Conservation (phyloP, 2,888 invertebrate genomes). For the Papilio demoleus region DNA sequence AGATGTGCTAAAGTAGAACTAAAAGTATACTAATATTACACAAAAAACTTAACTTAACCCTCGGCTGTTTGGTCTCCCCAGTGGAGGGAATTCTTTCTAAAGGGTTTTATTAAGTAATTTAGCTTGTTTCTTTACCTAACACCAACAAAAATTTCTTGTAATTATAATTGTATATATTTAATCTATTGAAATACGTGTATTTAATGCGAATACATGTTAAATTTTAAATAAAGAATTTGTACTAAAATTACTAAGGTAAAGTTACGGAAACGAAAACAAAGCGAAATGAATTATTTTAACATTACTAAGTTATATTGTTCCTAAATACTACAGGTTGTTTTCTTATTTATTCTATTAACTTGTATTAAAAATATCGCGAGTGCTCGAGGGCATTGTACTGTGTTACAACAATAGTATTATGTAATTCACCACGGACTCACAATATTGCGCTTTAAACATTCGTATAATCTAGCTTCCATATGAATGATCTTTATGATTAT, state of each 20-base stretch:
- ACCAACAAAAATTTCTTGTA: too few relatives aligned
- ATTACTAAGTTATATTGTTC: neutral
- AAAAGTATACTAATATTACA: neutral
- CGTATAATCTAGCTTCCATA: too few relatives aligned
- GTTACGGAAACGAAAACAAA: neutral
- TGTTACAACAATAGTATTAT: too few relatives aligned
- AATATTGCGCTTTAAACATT: too few relatives aligned
- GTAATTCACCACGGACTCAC: too few relatives aligned
- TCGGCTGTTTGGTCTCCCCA: conserved; percentile 14
- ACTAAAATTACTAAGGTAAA: neutral
- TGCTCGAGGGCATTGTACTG: too few relatives aligned
- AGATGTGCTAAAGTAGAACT: neutral
- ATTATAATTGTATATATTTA: too few relatives aligned
- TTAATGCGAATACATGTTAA: neutral
- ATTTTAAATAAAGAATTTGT: neutral
- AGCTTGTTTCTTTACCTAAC: neutral
- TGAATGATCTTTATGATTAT: too few relatives aligned
- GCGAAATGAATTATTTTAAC: neutral
- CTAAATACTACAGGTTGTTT: too few relatives aligned
- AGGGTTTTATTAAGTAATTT: conserved; percentile 1
- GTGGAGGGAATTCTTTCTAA: conserved; percentile 11
- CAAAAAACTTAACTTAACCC: conserved; percentile 18
- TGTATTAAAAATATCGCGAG: too few relatives aligned
- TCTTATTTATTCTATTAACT: too few relatives aligned
- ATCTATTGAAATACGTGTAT: neutral